Conservation (phyloP, 2,797 vertebrate genomes). For the Leptatherina wallacei region DNA sequence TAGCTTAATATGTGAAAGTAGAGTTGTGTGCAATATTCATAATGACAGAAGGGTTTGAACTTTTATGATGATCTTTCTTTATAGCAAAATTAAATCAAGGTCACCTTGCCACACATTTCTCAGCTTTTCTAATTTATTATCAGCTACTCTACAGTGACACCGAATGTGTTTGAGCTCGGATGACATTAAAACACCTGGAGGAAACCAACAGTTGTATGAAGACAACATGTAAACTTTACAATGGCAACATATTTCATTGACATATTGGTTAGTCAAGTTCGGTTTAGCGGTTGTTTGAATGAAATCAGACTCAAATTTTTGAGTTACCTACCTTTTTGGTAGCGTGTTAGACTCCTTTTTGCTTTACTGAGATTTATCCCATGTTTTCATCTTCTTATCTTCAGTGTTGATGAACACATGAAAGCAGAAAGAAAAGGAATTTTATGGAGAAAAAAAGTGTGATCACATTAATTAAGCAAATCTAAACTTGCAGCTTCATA, state of each 20-base stretch:
- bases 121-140: too few relatives aligned
- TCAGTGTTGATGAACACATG: constrained; percentile 18
- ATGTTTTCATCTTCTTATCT: constrained; percentile 42
- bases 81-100: background rate
- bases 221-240: background rate
- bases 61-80: background rate
- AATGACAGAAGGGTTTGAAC: background rate
- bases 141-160: too few relatives aligned
- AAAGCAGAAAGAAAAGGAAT: constrained; percentile 31
- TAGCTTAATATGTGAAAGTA: background rate
- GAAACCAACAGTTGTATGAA: background rate
- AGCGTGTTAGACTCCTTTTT: constrained; percentile 21
- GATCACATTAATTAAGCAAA: background rate
- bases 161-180: background rate
- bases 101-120: background rate
- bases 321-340: constrained; percentile 40
- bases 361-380: constrained; percentile 27
- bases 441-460: constrained; percentile 14
- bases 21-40: background rate
- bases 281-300: background rate
- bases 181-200: background rate
- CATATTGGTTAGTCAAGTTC: background rate
- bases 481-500: background rate
- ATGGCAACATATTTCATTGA: background rate
- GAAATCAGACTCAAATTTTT: background rate